Percentiles rank a stretch among this genome's conserved stretches.
These are phyloP conservation scores for Eristalinus sepulchralis DNA, from an alignment of 2,888 invertebrate genomes.

Conservation along the genomic window DNA sequence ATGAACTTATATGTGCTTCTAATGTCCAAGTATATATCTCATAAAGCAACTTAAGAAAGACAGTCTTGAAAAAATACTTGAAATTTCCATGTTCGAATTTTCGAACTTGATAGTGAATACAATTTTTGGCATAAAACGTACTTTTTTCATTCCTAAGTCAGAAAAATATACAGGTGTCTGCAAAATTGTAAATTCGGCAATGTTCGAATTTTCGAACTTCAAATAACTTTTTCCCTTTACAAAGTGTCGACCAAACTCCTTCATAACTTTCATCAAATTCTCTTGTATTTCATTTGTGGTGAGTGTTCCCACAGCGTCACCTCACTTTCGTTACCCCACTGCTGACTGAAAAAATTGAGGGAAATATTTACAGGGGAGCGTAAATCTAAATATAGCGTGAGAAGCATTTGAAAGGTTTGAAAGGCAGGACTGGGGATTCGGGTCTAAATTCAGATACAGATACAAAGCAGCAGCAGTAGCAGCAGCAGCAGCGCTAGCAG, in stretches of 20 bases:
- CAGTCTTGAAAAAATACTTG: too few species aligned
- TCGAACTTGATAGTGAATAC: too few species aligned
- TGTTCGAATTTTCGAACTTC: not conserved
- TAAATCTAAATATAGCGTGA: constrained; percentile 52
- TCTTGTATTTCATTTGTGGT: not conserved
- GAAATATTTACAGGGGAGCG: constrained; percentile 32
- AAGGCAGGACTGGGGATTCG: constrained; percentile 15
- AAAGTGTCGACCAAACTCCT: not conserved
- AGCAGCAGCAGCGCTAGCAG: constrained; percentile 19
- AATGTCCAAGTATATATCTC: too few species aligned
- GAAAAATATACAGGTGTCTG: not conserved
- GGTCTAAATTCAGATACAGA: not conserved
- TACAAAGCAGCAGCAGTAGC: constrained; percentile 31
- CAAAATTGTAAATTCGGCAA: not conserved
- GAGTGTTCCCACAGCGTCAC: not conserved
- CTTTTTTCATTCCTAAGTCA: too few species aligned
- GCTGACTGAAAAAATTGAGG: not conserved
- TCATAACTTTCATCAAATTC: not conserved
- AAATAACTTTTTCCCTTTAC: not conserved
- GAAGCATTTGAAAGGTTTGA: constrained; percentile 48
- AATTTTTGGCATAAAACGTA: too few species aligned
- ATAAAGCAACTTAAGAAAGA: too few species aligned
- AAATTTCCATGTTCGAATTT: not conserved
- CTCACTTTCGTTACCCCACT: not conserved
- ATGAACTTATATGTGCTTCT: too few species aligned